Base-by-base conservation (phyloP, 2,888 invertebrate species). In the Spisula subtruncata region DNA sequence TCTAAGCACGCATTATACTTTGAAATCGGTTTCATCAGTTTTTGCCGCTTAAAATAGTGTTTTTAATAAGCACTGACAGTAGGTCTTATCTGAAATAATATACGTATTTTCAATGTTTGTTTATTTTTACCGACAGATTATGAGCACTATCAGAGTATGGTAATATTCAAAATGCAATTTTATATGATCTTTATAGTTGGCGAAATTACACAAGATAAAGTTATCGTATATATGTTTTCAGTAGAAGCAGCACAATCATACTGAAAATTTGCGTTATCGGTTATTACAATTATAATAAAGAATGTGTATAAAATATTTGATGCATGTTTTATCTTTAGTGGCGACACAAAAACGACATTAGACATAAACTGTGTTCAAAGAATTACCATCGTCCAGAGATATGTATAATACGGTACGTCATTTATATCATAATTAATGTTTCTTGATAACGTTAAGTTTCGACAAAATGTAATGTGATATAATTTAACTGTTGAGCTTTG, bases 1-100 rank as follows among this genome's bases (percentile, higher is more conserved):
- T 75, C 75, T 75, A 25, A 35, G 35, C 75, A 32, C 75, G 75
- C 32, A 25, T 75, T 75, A 75, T 75, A 18, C 75, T 35, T 35
- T 35, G 18, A 1, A 32, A 4, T 32, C 12, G 41, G 2, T 75
- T 75, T 75, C 35, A 35, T 75, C 75, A 32, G 12, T 18, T 14
- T 16, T 32, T 32, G 29, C 32, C 35, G 2, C 29, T 14, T 75
- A 35, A n/a, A n/a, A 35, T 18, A 18, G 75, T 18, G 75, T 32
- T 35, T 41, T 75, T 75, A 35, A 75, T 75, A 35, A 75, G 35
- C 35, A 32, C 8, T 29, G 75, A 5, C 75, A 75, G 25, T 25
- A 66, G 60, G 25, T 66, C 60, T 66, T 51, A 25, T 66, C 25
- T 66, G 60, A 0, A 66, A 25, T 66, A 25, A 66, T 66, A 25